A percentile compares a stretch with the other conserved stretches of the same genome.
phyloP scores from a whole-genome alignment of 2,888 invertebrate species.

The Drosophila anceps region DNA sequence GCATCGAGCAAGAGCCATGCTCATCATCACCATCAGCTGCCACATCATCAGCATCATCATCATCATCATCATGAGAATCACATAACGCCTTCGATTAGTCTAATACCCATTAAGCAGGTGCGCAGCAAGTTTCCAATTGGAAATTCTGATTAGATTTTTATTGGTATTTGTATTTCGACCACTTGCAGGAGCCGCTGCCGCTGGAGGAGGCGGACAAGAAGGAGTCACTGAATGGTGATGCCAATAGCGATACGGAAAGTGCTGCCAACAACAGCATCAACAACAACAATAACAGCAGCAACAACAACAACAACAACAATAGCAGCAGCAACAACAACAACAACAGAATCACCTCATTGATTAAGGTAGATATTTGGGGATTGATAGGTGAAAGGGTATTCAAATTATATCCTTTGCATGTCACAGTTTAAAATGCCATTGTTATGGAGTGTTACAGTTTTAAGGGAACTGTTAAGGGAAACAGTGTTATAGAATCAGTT shows the following conservation, averaged over 20 bases:
- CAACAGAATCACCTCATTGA: slow-evolving; percentile 91
- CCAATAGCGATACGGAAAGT: slow-evolving; percentile 80
- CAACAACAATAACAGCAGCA: slow-evolving; percentile 73
- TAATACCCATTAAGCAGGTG: slow-evolving; percentile 94
- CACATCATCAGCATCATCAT: slow-evolving; percentile 57
- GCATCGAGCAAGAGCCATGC: slow-evolving; percentile 44
- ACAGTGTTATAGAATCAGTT: no score
- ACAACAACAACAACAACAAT: neutral
- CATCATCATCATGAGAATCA: slow-evolving; percentile 85
- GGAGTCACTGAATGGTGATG: slow-evolving; percentile 77
- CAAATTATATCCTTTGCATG: neutral
- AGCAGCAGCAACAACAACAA: slow-evolving; percentile 53
- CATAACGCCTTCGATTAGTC: slow-evolving; percentile 93
- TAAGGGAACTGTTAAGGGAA: no score
- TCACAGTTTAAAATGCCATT: neutral
- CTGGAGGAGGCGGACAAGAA: slow-evolving; percentile 71
- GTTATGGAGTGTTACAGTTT: no score
- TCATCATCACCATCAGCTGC: slow-evolving; percentile 53
- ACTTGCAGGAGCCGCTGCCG: slow-evolving; percentile 72
- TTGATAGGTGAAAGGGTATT: no score
- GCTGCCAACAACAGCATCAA: slow-evolving; percentile 80
- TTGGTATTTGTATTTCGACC: neutral
- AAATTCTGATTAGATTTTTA: neutral
- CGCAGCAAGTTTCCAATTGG: slow-evolving; percentile 30
- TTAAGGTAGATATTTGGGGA: slow-evolving; percentile 87